Conservation (phyloP, 2,888 invertebrate species). For the Zygogramma bicolorata region DNA sequence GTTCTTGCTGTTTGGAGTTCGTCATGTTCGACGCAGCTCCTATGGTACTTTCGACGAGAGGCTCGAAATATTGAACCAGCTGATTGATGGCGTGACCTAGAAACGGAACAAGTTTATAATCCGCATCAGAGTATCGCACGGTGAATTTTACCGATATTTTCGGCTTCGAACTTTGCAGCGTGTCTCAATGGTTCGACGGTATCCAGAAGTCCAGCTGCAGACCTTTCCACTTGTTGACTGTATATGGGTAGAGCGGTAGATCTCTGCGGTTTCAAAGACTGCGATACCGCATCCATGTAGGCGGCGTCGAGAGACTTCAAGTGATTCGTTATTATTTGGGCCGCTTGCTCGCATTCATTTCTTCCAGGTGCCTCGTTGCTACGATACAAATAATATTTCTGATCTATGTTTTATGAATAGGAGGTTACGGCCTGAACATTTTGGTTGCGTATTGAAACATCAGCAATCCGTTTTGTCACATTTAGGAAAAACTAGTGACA, state of each 20-base stretch:
- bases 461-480: too few species aligned
- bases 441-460: too few species aligned
- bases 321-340: conserved; percentile 81
- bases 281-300: conserved; percentile 82
- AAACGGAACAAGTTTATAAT: conserved; percentile 3
- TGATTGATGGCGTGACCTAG: conserved; percentile 82
- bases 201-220: conserved; percentile 84
- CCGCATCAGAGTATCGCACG: too few species aligned
- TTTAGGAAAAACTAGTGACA: too few species aligned
- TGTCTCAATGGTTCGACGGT: conserved; percentile 86
- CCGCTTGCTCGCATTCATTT: conserved; percentile 88
- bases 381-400: too few species aligned
- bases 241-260: conserved; percentile 68
- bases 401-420: too few species aligned
- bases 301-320: conserved; percentile 89
- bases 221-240: conserved; percentile 68
- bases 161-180: conserved; percentile 92
- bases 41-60: conserved; percentile 84
- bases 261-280: conserved; percentile 59
- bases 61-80: conserved; percentile 84
- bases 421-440: too few species aligned
- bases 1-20: conserved; percentile 88
- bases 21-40: conserved; percentile 92
- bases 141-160: conserved; percentile 77
- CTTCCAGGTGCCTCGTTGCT: conserved; percentile 97